Evolutionary conservation across 2,797 vertebrate species (phyloP), one percentile per base, ranked within the genome.

Genomic region (Decapterus maruadsi): DNA sequence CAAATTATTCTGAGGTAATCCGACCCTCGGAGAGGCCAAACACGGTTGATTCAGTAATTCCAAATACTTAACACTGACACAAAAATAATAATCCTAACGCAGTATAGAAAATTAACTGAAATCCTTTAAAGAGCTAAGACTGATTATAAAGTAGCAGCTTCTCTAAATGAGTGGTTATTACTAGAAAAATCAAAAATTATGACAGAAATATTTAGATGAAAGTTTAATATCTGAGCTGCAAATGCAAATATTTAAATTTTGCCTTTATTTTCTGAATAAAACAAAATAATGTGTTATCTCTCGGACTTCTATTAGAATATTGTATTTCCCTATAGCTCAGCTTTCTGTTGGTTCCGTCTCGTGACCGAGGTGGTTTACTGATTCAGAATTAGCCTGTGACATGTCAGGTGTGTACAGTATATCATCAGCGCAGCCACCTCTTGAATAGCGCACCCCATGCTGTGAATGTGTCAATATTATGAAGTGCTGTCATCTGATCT

Each of bases 401-500:
- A 80, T 51, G 82, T 90, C 89, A 88, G 85, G 88, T 93, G 91
- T 13, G 63, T 86, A 82, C 90, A 88, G 82, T 90, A 90, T 81
- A 93, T 93, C 90, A 90, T 75, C 72, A 61, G 53, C 1, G 61
- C 63, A 7, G 67, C 57, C 80, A 87, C 86, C 86, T 83, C 86
- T 81, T 78, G 78, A 88, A 90, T 76, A 78, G 86, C 75, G 60
- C 85, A 77, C 81, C 74, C 87, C 90, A 72, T 78, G 84, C 89
- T 92, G 91, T 80, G 89, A 92, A 93, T 70, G 82, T 93, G 87
- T 93, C 89, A 93, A 89, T 93, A 89, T 94, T 93, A 92, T 92
- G 89, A 92, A 94, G 85, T 85, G 86, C 84, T 92, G 90, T 90
- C 83, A 93, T 91, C 73, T 81, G 90, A 93, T 93, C 85, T 82